These are phyloP conservation scores for Magallana gigas DNA, from an alignment of 1,140 invertebrate genomes.

Conservation along the genomic window DNA sequence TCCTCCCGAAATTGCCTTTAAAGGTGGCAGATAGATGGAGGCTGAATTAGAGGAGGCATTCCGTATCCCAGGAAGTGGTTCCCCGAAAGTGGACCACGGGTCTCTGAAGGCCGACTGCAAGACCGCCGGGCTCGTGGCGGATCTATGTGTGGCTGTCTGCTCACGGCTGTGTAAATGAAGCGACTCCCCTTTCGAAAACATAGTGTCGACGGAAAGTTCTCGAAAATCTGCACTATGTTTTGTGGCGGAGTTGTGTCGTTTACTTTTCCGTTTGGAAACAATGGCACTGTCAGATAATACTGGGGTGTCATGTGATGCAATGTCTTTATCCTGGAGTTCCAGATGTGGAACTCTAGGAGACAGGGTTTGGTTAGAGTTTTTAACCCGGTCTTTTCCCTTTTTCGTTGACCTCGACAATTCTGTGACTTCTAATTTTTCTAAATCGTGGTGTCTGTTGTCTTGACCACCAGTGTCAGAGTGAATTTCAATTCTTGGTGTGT, in stretches of 20 bases:
- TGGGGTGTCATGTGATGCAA: background rate
- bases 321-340: background rate
- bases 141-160: background rate
- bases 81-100: background rate
- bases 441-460: background rate
- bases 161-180: slow-evolving; percentile 3
- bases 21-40: background rate
- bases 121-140: background rate
- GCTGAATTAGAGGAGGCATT: background rate
- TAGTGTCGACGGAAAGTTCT: slow-evolving; percentile 18
- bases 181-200: background rate
- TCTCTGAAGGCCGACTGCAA: slow-evolving; percentile 2
- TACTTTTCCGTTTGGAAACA: background rate
- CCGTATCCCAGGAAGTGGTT: background rate
- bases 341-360: slow-evolving; percentile 4
- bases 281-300: slow-evolving; percentile 15
- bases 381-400: background rate
- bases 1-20: background rate
- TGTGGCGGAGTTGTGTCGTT: background rate
- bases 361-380: background rate
- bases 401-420: background rate
- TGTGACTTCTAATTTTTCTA: background rate
- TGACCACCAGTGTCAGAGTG: background rate
- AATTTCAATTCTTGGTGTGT: background rate
- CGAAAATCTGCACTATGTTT: slow-evolving; percentile 17